phyloP scores from a whole-genome alignment of 2,797 vertebrate genomes.

The Paedocypris micromegethes region DNA sequence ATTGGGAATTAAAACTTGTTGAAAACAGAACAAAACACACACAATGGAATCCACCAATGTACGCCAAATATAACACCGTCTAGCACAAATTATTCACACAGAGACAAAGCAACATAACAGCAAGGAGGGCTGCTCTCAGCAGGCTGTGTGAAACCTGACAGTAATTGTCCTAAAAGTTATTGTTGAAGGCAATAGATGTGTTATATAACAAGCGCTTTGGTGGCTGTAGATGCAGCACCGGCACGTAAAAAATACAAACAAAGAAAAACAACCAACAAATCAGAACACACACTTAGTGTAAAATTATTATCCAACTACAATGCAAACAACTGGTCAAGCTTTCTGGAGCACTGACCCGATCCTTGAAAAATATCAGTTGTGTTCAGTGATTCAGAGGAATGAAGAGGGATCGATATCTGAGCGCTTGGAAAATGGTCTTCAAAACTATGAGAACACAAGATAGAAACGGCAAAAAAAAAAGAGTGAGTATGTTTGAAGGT shows the following conservation, averaged over 20 bases:
- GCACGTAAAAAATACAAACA: too few relatives aligned
- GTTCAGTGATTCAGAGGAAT: background rate
- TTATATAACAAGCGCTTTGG: constrained; percentile 18
- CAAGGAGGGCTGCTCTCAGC: background rate
- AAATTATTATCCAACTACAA: too few relatives aligned
- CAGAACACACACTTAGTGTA: too few relatives aligned
- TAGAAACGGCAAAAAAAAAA: constrained; percentile 32
- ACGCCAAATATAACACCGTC: background rate
- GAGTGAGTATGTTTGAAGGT: constrained; percentile 19
- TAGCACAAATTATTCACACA: background rate
- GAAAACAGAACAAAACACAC: too few relatives aligned
- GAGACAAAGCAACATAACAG: background rate
- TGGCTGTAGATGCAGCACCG: background rate
- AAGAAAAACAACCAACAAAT: too few relatives aligned
- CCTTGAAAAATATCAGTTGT: too few relatives aligned
- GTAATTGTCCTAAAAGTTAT: constrained; percentile 4
- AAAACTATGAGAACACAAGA: constrained; percentile 41
- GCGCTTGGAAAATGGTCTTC: constrained; percentile 11
- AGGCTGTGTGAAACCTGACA: constrained; percentile 2
- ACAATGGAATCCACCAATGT: background rate
- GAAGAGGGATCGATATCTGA: constrained; percentile 19
- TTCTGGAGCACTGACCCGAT: too few relatives aligned
- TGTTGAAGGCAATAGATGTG: constrained; percentile 12
- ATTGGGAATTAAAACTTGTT: too few relatives aligned
- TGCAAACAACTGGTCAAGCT: too few relatives aligned